Percentiles rank a stretch among this genome's conserved stretches.
Conservation (phyloP, 1,140 invertebrate genomes). For the Apis florea region DNA sequence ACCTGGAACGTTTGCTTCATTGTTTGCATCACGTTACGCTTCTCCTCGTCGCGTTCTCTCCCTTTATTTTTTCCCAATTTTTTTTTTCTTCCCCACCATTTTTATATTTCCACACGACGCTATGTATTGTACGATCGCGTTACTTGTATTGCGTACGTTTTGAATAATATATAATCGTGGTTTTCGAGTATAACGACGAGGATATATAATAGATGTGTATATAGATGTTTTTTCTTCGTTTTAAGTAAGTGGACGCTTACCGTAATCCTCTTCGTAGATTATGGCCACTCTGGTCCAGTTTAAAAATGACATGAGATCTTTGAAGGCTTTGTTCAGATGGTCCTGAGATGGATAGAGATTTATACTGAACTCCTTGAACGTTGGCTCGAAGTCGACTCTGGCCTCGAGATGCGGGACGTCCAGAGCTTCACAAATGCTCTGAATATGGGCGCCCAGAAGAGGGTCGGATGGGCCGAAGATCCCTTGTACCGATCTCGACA, state of each 20-base stretch:
- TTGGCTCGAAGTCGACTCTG: constrained; percentile 86
- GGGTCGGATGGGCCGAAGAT: constrained; percentile 94
- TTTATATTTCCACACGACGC: no score
- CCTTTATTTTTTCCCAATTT: no score
- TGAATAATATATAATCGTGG: no score
- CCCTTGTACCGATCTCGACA: constrained; percentile 92
- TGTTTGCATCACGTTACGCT: background rate
- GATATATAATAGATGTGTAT: no score
- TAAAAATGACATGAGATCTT: constrained; percentile 92
- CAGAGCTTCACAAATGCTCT: constrained; percentile 93
- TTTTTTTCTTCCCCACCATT: no score
- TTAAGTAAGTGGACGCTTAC: constrained; percentile 77
- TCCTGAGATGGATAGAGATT: constrained; percentile 94
- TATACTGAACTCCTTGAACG: constrained; percentile 90
- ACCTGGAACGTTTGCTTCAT: constrained; percentile 1
- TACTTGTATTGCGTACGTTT: no score
- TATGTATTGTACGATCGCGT: no score
- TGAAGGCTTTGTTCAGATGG: constrained; percentile 91
- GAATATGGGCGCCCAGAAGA: constrained; percentile 90
- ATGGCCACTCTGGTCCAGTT: constrained; percentile 97
- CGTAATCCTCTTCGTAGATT: constrained; percentile 94
- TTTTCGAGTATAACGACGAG: no score
- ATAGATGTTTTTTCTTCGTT: no score
- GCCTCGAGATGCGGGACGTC: constrained; percentile 94
- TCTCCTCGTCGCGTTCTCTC: background rate